phyloP scores from a whole-genome alignment of 1,140 invertebrate genomes.

The Procambarus clarkii region DNA sequence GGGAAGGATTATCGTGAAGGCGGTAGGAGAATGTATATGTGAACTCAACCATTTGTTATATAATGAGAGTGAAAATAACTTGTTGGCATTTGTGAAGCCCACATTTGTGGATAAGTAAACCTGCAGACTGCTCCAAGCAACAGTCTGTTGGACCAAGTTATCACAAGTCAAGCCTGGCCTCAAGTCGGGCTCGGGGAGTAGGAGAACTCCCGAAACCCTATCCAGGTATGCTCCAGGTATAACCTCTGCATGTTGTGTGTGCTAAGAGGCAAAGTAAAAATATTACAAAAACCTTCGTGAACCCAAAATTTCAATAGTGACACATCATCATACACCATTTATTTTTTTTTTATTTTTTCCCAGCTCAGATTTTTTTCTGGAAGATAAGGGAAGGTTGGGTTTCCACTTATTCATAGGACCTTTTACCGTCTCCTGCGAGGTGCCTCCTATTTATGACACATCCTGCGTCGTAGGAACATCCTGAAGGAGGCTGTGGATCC shows the following conservation, averaged over 20 bases:
- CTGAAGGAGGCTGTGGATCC: neutral
- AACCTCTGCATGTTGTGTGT: too few species aligned
- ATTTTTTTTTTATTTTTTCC: neutral
- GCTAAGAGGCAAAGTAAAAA: neutral
- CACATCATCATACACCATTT: neutral
- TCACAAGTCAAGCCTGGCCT: too few species aligned
- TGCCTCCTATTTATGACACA: slow-evolving; percentile 20
- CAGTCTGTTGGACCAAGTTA: too few species aligned
- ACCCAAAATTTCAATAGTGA: neutral
- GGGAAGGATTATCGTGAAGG: neutral
- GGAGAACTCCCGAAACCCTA: too few species aligned
- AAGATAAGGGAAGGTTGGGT: neutral
- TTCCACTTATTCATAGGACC: neutral
- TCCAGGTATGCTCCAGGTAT: too few species aligned
- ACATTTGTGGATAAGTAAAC: too few species aligned
- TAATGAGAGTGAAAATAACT: too few species aligned
- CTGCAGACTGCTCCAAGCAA: too few species aligned
- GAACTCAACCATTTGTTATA: too few species aligned
- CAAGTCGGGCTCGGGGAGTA: too few species aligned
- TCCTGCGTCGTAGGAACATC: slow-evolving; percentile 22
- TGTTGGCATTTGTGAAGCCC: too few species aligned
- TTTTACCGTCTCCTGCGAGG: neutral
- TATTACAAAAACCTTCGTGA: neutral
- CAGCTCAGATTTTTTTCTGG: too few species aligned
- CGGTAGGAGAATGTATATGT: neutral